A percentile compares a stretch with the other conserved stretches of the same genome.
Evolutionary conservation across 2,888 invertebrate species (phyloP).

Genomic region (Drosophila bunnanda): DNA sequence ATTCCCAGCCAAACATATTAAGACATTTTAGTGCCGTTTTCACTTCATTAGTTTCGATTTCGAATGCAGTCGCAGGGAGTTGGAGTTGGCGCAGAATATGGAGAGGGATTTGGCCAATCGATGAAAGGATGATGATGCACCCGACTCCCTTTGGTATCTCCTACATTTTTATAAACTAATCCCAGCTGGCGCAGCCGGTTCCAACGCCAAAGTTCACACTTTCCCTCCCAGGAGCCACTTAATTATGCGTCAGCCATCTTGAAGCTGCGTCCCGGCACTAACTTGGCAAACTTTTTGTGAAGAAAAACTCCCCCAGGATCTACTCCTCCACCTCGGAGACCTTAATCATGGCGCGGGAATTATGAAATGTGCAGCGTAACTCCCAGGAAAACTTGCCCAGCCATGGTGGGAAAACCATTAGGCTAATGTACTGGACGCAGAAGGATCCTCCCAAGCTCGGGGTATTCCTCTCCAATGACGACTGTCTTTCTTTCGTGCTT

Average conservation of each 20-base stretch:
- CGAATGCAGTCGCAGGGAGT: conserved; percentile 14
- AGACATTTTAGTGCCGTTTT: conserved; percentile 79
- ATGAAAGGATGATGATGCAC: conserved; percentile 12
- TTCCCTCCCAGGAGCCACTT: conserved; percentile 47
- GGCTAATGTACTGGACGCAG: conserved; percentile 65
- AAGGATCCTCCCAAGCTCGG: conserved; percentile 5
- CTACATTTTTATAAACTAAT: conserved; percentile 22
- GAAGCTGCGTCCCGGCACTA: conserved; percentile 39
- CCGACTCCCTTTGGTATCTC: neutral
- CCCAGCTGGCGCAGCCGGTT: conserved; percentile 38
- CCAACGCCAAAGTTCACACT: conserved; percentile 38
- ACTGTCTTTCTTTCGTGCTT: conserved; percentile 2
- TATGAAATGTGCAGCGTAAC: conserved; percentile 77
- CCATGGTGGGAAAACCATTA: conserved; percentile 64
- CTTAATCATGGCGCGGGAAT: conserved; percentile 73
- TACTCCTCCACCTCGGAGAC: neutral
- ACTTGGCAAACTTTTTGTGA: conserved; percentile 62
- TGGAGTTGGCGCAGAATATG: no score
- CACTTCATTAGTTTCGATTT: conserved; percentile 82
- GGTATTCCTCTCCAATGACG: neutral
- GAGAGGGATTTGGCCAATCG: neutral
- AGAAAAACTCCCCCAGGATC: conserved; percentile 50
- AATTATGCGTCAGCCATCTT: conserved; percentile 60
- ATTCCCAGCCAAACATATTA: conserved; percentile 60
- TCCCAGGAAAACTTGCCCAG: conserved; percentile 22